Conservation (phyloP, 2,113 vertebrate genomes). For the Tragelaphus strepsiceros region DNA sequence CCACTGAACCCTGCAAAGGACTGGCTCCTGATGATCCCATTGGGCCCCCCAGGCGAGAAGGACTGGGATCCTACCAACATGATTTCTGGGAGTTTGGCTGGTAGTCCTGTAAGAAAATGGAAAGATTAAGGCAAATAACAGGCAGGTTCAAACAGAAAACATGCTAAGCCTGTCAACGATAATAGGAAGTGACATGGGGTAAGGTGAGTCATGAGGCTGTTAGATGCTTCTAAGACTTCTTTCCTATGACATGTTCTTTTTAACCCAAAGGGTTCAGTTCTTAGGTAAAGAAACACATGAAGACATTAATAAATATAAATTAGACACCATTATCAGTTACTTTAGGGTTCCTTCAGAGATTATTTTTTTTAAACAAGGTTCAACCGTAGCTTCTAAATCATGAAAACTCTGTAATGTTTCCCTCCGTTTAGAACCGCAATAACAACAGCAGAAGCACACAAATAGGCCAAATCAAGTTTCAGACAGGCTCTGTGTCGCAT, state of each 20-base stretch:
- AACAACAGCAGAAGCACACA: neutral
- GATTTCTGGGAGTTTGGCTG: conserved; percentile 90
- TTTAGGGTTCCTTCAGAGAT: neutral
- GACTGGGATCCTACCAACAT: conserved; percentile 93
- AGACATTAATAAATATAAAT: neutral
- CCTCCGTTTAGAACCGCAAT: neutral
- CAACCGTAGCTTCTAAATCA: neutral
- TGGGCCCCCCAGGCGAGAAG: conserved; percentile 94
- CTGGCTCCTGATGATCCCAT: conserved; percentile 98
- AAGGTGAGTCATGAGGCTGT: neutral
- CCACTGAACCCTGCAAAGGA: conserved; percentile 98
- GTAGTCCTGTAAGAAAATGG: conserved; percentile 85
- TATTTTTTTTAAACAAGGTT: neutral
- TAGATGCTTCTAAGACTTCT: neutral
- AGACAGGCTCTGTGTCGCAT: neutral
- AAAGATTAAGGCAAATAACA: neutral
- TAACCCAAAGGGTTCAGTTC: neutral
- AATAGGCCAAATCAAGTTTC: neutral
- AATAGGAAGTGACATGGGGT: fast-evolving
- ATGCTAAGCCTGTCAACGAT: neutral
- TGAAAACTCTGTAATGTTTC: neutral
- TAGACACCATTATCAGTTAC: neutral
- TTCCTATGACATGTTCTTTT: neutral
- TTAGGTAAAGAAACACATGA: neutral
- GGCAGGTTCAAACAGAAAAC: neutral